phyloP scores from a whole-genome alignment of 2,888 invertebrate genomes.

The Pseudococcus viburni region DNA sequence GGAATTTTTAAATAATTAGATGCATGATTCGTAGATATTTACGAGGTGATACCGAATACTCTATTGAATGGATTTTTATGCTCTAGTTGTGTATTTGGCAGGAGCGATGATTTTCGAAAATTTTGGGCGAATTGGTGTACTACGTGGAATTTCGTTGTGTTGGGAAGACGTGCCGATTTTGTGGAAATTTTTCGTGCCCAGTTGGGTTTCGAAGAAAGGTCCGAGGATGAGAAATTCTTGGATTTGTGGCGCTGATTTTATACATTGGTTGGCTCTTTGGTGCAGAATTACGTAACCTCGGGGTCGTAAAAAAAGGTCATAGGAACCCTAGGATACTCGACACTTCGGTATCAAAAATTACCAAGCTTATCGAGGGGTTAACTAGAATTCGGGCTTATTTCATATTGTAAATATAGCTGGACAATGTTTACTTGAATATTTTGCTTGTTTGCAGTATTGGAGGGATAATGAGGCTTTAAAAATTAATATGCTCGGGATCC shows the following conservation, averaged over 20 bases:
- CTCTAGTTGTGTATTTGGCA: constrained; percentile 10
- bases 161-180: no score
- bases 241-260: no score
- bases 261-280: no score
- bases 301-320: not conserved
- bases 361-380: not conserved
- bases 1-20: constrained; percentile 4
- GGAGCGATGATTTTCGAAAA: not conserved
- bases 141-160: no score
- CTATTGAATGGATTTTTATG: not conserved
- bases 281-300: not conserved
- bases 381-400: not conserved
- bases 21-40: not conserved
- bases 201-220: no score
- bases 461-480: not conserved
- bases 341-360: not conserved
- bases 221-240: no score
- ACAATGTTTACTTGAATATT: not conserved
- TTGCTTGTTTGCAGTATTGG: not conserved
- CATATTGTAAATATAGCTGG: not conserved
- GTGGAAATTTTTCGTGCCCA: no score
- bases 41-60: not conserved
- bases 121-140: no score
- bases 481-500: not conserved
- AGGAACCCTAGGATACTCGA: not conserved